Base-by-base conservation (phyloP, 2,888 invertebrate genomes). In the Hyles lineata region DNA sequence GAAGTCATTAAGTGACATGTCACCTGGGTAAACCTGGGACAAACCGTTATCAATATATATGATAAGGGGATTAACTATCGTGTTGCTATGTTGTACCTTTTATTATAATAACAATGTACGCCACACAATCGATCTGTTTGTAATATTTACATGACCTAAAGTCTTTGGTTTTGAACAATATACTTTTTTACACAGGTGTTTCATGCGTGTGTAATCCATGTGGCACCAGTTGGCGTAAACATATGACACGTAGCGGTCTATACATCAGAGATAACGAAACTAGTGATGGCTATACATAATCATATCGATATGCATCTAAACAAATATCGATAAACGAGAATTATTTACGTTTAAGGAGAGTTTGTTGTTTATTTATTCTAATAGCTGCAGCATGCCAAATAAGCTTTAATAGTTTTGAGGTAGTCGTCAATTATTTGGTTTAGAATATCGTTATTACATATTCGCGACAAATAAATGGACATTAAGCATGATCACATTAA, bases 171-270 rank as follows among this genome's bases (percentile, higher is more conserved):
- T 67, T 17, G 21, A 50, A 50, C 67, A 50, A 67, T 67, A 21
- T 9, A 9, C 15, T 43, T 43, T 23, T 67, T 67, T 23, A 67
- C 70, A 71, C n/a, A 71, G 60, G 32, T 74, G 67, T 67, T 67
- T 9, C 0, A 67, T 50, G 67, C 67, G 25, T 21, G 17, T 67
- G 0, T 23, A 60, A 67, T 50, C 43, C 50, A 67, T 67, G 67
- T 67, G 67, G 67, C 67, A 50, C 23, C 23, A 15, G 67, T 67
- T 67, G 67, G 67, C 67, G 50, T 15, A 50, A 50, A 43, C 50
- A 21, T 21, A 25, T 1, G 43, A 67, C 67, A 67, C 67, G 67
- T 67, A 67, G 67, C 67, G 50, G 23, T 67, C 35, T 5, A 43
- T 21, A 43, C 43, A 67, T 43, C 63, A 67, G 21, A 67, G 67